Conservation (phyloP, 92 coral and sea anemone species). For the Porites divaricata region DNA sequence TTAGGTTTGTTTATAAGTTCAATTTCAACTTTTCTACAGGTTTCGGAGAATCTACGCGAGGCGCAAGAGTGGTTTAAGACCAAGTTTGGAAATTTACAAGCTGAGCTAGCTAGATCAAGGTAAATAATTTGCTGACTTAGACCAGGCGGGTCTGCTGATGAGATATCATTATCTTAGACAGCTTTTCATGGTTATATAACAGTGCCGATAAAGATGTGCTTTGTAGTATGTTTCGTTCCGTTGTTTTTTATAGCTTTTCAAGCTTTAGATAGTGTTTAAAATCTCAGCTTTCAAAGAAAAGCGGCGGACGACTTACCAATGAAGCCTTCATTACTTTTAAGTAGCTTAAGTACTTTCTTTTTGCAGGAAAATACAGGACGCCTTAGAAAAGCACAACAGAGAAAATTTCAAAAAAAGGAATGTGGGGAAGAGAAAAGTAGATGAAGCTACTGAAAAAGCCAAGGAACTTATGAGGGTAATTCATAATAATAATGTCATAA, state of each 20-base stretch:
- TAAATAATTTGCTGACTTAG: constrained; percentile 6
- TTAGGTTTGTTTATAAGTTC: not conserved
- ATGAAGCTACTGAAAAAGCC: constrained; percentile 90
- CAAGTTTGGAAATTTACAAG: constrained; percentile 86
- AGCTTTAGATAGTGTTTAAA: too few relatives aligned
- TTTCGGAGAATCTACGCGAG: constrained; percentile 88
- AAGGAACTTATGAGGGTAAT: constrained; percentile 84
- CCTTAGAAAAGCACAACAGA: constrained; percentile 85
- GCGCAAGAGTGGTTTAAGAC: constrained; percentile 96
- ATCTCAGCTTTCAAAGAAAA: too few relatives aligned
- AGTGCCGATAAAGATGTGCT: too few relatives aligned
- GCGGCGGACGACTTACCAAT: too few relatives aligned
- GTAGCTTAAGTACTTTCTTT: too few relatives aligned
- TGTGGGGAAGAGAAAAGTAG: constrained; percentile 80
- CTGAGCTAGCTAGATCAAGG: constrained; percentile 92
- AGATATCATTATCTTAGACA: too few relatives aligned
- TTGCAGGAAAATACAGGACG: constrained; percentile 84
- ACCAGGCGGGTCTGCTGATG: not conserved
- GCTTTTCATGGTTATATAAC: too few relatives aligned
- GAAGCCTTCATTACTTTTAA: too few relatives aligned
- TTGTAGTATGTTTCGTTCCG: too few relatives aligned
- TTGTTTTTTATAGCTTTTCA: too few relatives aligned
- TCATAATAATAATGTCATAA: too few relatives aligned
- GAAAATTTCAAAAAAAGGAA: constrained; percentile 79
- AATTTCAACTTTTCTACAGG: constrained; percentile 38